Percentiles rank a stretch among this genome's conserved stretches.
These are phyloP conservation scores for Lordiphosa clarofinis DNA, from an alignment of 1,140 invertebrate species.

Conservation along the genomic window DNA sequence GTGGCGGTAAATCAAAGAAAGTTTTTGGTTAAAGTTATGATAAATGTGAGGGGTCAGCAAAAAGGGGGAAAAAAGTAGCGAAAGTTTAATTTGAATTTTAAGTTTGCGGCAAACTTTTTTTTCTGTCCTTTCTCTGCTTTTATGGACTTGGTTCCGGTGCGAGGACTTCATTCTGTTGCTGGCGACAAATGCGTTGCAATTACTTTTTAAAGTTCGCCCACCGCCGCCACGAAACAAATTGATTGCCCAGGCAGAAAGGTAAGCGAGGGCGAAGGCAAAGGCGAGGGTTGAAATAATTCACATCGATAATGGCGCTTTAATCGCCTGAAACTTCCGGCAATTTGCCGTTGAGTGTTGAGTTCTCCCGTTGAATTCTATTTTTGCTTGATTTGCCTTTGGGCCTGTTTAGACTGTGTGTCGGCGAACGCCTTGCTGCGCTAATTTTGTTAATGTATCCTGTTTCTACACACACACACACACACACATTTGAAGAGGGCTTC, in stretches of 20 bases:
- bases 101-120: constrained; percentile 57
- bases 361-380: constrained; percentile 27
- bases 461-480: constrained; percentile 30
- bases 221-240: constrained; percentile 46
- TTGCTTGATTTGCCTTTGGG: constrained; percentile 54
- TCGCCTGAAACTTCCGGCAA: constrained; percentile 74
- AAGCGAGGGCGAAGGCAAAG: neutral
- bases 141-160: constrained; percentile 4
- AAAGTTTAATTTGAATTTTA: constrained; percentile 77
- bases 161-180: constrained; percentile 12
- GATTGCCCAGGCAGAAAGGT: constrained; percentile 45
- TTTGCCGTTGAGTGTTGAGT: constrained; percentile 68
- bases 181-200: constrained; percentile 67
- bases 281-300: constrained; percentile 66
- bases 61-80: constrained; percentile 30
- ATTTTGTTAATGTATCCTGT: constrained; percentile 76
- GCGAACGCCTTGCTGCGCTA: constrained; percentile 64
- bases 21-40: constrained; percentile 44
- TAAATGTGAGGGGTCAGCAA: constrained; percentile 52
- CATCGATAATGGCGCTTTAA: constrained; percentile 76
- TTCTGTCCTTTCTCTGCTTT: constrained; percentile 2
- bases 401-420: constrained; percentile 18
- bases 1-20: constrained; percentile 14
- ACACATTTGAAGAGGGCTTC: constrained; percentile 13
- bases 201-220: constrained; percentile 58